Conservation (phyloP, 2,888 invertebrate species). For the Diarsia dahlii region DNA sequence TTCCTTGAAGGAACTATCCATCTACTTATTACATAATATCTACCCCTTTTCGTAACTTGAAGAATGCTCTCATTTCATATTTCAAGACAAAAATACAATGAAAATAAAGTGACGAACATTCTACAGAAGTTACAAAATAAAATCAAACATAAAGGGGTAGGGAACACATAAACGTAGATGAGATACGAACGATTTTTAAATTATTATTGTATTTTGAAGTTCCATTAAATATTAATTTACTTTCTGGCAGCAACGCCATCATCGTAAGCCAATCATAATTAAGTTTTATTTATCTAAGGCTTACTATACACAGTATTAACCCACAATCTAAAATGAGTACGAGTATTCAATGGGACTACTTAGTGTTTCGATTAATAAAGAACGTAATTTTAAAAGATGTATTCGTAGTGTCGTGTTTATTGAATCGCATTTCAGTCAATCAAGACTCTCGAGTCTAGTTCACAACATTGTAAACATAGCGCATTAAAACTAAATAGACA, state of each 20-base stretch:
- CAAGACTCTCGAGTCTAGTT: background rate
- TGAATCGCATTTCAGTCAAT: background rate
- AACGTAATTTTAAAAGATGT: background rate
- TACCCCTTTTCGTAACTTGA: conserved; percentile 36
- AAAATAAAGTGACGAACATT: conserved; percentile 54
- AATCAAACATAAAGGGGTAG: conserved; percentile 31
- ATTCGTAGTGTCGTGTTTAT: background rate
- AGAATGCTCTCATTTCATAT: conserved; percentile 55
- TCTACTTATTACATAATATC: background rate
- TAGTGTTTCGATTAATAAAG: background rate
- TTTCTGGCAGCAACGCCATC: background rate
- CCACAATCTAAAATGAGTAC: background rate
- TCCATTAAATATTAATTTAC: background rate
- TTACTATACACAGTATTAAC: background rate
- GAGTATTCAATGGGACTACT: background rate
- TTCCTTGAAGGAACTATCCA: background rate
- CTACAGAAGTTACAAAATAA: conserved; percentile 33
- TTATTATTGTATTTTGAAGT: background rate
- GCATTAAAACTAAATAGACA: background rate
- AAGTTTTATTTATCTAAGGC: background rate
- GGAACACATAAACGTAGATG: background rate
- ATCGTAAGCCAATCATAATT: background rate
- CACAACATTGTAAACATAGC: background rate
- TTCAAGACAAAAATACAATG: conserved; percentile 43
- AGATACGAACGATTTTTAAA: background rate